Percentiles rank a stretch among this genome's conserved stretches.
Conservation (phyloP, 2,888 invertebrate species). For the Hyalella azteca region DNA sequence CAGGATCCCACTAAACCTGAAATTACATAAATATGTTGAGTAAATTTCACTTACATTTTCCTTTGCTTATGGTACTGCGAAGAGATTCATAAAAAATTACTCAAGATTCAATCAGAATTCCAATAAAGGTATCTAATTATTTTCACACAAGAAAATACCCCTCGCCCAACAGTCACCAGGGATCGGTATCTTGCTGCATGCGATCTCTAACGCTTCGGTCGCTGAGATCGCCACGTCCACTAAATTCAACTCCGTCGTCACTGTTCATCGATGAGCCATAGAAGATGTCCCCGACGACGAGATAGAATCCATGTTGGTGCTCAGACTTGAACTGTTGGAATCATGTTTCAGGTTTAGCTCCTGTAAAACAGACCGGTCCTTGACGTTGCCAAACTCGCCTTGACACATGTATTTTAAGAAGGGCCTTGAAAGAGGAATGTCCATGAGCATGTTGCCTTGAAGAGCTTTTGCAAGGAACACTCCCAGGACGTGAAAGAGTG, state of each 20-base stretch:
- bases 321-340: not conserved
- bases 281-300: slow-evolving; percentile 69
- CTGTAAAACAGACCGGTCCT: slow-evolving; percentile 55
- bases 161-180: not conserved
- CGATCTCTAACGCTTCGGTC: slow-evolving; percentile 43
- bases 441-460: slow-evolving; percentile 94
- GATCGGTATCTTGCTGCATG: slow-evolving; percentile 5
- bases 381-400: slow-evolving; percentile 59
- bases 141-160: too few relatives aligned
- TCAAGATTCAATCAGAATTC: too few relatives aligned
- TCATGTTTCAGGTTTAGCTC: slow-evolving; percentile 7
- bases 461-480: slow-evolving; percentile 94
- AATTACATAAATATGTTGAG: too few relatives aligned
- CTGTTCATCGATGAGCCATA: slow-evolving; percentile 74
- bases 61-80: too few relatives aligned
- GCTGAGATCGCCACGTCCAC: slow-evolving; percentile 34
- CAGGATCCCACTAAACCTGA: slow-evolving; percentile 75
- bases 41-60: too few relatives aligned
- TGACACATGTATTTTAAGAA: slow-evolving; percentile 89
- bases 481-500: slow-evolving; percentile 92
- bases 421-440: slow-evolving; percentile 90
- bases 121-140: too few relatives aligned
- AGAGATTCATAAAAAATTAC: too few relatives aligned
- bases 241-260: slow-evolving; percentile 69
- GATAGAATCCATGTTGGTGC: slow-evolving; percentile 16